Percentiles rank a stretch among this genome's conserved stretches.
Conservation (phyloP, 2,888 invertebrate genomes). For the Erebia aethiops region DNA sequence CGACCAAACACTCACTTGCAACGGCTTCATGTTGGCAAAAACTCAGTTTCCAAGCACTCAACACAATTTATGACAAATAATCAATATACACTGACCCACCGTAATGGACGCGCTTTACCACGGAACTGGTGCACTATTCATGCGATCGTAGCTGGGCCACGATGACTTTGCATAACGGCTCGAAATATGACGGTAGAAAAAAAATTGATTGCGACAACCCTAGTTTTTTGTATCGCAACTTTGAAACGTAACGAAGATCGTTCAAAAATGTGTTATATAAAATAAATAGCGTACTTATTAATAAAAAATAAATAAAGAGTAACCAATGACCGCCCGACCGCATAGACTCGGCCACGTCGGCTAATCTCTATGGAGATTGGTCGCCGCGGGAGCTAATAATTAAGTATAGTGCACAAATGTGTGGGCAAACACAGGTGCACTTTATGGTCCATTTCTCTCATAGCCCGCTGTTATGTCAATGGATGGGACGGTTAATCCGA, state of each 20-base stretch:
- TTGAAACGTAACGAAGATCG: not conserved
- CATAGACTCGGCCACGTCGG: no score
- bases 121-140: constrained; percentile 19
- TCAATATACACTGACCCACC: constrained; percentile 1
- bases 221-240: constrained; percentile 4
- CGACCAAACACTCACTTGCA: constrained; percentile 23
- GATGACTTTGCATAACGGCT: constrained; percentile 17
- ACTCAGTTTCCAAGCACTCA: not conserved
- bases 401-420: no score
- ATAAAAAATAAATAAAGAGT: no score
- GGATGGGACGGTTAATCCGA: no score
- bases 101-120: constrained; percentile 4
- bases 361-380: no score
- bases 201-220: constrained; percentile 6
- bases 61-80: constrained; percentile 16
- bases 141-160: not conserved
- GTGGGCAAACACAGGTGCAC: no score
- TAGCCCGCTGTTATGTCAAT: no score
- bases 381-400: no score
- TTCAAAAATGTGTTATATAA: no score
- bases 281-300: no score
- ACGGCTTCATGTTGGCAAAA: constrained; percentile 14
- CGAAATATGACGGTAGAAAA: constrained; percentile 14
- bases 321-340: no score
- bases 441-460: no score